Evolutionary conservation across 2,888 invertebrate species (phyloP), one percentile per base, ranked within the genome.

Genomic region (Tinea trinotella): DNA sequence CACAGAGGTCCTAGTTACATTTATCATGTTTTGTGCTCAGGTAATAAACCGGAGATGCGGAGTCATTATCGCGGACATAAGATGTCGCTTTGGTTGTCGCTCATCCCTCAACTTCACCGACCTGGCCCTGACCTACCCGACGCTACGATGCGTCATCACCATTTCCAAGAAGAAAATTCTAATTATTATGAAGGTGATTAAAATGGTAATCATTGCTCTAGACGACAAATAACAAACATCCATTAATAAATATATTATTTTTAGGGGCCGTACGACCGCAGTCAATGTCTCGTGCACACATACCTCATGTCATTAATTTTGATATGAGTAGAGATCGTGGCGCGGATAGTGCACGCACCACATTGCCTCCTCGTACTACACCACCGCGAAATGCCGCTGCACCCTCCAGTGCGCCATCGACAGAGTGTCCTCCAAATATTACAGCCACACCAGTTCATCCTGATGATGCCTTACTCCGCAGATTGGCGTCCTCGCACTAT

Each of bases 31-130:
- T 40, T 50, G 9, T 50, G 18, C 22, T 50, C 12, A 92, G 92
- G 92, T 68, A 88, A 81, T 64, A 91, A 91, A 67, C 90, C 93
- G 22, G 92, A 92, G 74, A 92, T 95, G 82, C 92, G 92, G 61
- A 94, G 94, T 68, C 97, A 97, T 78, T 98, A 97, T 78, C 90
- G 97, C 36, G 96, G 97, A 46, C 96, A 97, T 87, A 95, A 96
- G 81, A 92, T 97, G 89, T 95, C 96, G 34, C 88, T 96, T 70
- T 97, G 97, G 97, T 81, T 96, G 58, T 95, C 96, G 61, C 88
- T 96, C 53, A 93, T 96, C 68, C 96, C 96, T 54, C 95, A 96
- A 71, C 88, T 97, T 54, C 96, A 97, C 73, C 88, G 93, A 56
- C 94, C 95, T 9, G 95, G 95, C 15, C 81, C 88, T 7, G 89